Conservation (phyloP, 2,113 vertebrate species). For the Heterocephalus glaber region DNA sequence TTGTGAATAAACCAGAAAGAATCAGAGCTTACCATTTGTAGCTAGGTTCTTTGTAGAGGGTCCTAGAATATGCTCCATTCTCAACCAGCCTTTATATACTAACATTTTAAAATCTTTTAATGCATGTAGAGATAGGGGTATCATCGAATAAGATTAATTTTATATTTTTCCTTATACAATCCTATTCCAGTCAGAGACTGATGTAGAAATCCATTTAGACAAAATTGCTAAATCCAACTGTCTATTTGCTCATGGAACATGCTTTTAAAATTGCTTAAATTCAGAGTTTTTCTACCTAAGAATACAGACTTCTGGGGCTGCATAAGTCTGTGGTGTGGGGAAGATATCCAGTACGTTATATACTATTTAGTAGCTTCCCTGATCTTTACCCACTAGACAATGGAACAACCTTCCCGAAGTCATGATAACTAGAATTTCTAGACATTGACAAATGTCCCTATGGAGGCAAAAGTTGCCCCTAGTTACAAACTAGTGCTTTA, state of each 20-base stretch:
- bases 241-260: not conserved
- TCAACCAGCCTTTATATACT: not conserved
- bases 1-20: not conserved
- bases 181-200: not conserved
- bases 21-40: not conserved
- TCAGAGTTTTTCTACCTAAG: not conserved
- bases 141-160: not conserved
- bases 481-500: not conserved
- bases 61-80: not conserved
- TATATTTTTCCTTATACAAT: conserved; percentile 7
- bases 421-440: not conserved
- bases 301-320: not conserved
- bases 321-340: not conserved
- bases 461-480: not conserved
- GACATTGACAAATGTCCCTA: not conserved
- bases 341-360: rapidly evolving
- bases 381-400: not conserved
- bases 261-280: conserved; percentile 12
- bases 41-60: not conserved
- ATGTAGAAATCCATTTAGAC: not conserved
- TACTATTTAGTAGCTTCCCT: not conserved
- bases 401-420: not conserved
- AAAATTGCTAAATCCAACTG: not conserved
- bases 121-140: not conserved
- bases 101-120: not conserved